Conservation (phyloP, 35 echinoderm and acorn worm genomes). For the Eucidaris tribuloides region DNA sequence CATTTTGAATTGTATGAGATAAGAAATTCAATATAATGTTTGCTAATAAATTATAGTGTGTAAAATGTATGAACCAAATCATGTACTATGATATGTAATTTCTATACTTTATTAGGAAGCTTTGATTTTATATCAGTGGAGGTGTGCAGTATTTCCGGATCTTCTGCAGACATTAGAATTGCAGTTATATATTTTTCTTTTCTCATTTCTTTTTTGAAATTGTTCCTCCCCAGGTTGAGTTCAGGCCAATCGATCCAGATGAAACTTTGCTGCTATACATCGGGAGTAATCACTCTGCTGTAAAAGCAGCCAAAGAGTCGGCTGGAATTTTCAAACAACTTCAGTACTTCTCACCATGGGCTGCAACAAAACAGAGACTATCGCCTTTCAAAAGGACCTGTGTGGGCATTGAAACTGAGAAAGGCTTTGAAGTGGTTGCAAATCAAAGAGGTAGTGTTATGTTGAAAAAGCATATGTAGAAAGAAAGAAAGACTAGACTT, state of each 20-base stretch:
- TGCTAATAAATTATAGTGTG: background rate
- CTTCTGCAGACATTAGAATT: too few species aligned
- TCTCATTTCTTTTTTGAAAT: background rate
- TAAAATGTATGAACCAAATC: background rate
- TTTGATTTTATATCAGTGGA: background rate
- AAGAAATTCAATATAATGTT: too few species aligned
- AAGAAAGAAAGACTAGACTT: too few species aligned
- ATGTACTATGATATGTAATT: background rate
- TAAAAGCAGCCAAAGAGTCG: background rate
- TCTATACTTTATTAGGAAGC: background rate
- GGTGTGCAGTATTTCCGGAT: background rate
- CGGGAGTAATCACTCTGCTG: slow-evolving; percentile 19
- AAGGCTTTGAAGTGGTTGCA: slow-evolving; percentile 2
- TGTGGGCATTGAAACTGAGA: slow-evolving; percentile 35
- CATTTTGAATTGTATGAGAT: too few species aligned
- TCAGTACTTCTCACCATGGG: slow-evolving; percentile 37
- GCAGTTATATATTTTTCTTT: background rate
- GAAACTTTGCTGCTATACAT: background rate
- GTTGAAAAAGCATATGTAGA: too few species aligned
- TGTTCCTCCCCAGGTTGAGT: slow-evolving; percentile 24
- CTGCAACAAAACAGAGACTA: slow-evolving; percentile 7
- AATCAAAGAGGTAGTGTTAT: slow-evolving; percentile 48
- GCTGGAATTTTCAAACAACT: background rate
- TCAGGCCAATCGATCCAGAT: background rate
- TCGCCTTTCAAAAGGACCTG: slow-evolving; percentile 66